These are phyloP conservation scores for Anisognathus igniventris DNA, from an alignment of 2,797 vertebrate genomes.

Conservation along the genomic window DNA sequence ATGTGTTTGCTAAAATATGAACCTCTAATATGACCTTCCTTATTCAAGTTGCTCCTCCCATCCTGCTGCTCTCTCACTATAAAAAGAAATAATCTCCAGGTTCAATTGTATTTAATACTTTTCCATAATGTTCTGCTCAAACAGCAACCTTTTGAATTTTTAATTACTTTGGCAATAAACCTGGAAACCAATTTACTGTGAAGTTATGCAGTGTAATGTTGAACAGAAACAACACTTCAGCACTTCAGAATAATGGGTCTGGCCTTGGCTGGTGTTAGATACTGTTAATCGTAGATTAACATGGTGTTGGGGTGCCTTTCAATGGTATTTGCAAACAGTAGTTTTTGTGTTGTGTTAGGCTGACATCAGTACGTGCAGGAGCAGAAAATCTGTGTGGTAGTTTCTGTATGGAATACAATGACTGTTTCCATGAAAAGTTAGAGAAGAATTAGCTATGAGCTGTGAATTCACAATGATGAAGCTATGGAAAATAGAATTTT, in stretches of 20 bases:
- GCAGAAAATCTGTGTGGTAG: not conserved
- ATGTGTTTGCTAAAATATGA: not conserved
- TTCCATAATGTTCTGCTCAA: constrained; percentile 14
- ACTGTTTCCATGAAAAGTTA: not conserved
- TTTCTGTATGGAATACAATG: not conserved
- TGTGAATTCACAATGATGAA: not conserved
- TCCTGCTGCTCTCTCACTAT: not conserved
- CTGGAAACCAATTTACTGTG: constrained; percentile 20
- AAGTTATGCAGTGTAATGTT: not conserved
- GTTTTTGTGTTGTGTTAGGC: not conserved
- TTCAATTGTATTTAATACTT: not conserved
- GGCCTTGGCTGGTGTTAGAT: not conserved
- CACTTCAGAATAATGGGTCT: not conserved
- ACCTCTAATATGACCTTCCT: not conserved
- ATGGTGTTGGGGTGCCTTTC: not conserved
- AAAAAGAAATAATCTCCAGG: not conserved
- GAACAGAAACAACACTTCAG: constrained; percentile 1
- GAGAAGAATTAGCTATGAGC: not conserved
- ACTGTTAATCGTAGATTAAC: not conserved
- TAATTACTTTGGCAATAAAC: constrained; percentile 44
- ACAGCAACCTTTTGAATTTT: constrained; percentile 35
- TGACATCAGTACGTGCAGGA: not conserved
- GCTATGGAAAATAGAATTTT: not conserved
- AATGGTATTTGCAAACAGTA: not conserved
- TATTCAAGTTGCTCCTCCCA: not conserved